Conservation (phyloP, 2,888 invertebrate genomes). For the Platycheirus rosarum region DNA sequence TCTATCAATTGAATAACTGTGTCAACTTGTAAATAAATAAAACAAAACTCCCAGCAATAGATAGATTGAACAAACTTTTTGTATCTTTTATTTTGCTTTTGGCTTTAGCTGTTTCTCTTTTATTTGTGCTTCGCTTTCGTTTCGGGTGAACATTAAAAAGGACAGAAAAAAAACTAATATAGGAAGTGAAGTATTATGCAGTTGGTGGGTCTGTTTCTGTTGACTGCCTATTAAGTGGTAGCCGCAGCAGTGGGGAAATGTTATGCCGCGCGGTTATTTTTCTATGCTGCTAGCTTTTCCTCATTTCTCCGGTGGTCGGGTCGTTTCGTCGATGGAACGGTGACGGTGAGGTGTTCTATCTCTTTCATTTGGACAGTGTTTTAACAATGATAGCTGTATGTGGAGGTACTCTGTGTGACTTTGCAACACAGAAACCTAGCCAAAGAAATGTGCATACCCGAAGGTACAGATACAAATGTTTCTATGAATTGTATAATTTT, state of each 20-base stretch:
- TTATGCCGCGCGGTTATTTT: conserved; percentile 55
- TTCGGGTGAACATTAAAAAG: conserved; percentile 51
- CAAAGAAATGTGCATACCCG: conserved; percentile 60
- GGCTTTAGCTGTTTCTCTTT: conserved; percentile 63
- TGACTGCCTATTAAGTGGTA: conserved; percentile 43
- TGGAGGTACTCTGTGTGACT: conserved; percentile 47
- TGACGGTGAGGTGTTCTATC: conserved; percentile 29
- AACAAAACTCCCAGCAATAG: conserved; percentile 42
- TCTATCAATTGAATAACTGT: conserved; percentile 74
- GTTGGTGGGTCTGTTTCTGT: conserved; percentile 56
- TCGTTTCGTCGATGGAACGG: neutral
- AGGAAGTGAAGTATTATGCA: conserved; percentile 74
- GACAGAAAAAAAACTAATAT: conserved; percentile 59
- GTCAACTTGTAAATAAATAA: conserved; percentile 65
- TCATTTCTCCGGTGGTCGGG: conserved; percentile 62
- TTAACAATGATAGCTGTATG: conserved; percentile 9
- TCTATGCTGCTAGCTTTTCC: conserved; percentile 68
- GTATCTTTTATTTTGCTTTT: conserved; percentile 62
- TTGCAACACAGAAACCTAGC: conserved; percentile 57
- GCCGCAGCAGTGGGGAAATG: conserved; percentile 46
- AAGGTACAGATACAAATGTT: conserved; percentile 53
- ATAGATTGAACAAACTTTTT: conserved; percentile 47
- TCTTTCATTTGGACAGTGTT: conserved; percentile 33
- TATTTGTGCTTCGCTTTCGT: conserved; percentile 74
- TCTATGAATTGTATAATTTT: conserved; percentile 70